phyloP scores from a whole-genome alignment of 2,888 invertebrate genomes.

The Drosophila differens region DNA sequence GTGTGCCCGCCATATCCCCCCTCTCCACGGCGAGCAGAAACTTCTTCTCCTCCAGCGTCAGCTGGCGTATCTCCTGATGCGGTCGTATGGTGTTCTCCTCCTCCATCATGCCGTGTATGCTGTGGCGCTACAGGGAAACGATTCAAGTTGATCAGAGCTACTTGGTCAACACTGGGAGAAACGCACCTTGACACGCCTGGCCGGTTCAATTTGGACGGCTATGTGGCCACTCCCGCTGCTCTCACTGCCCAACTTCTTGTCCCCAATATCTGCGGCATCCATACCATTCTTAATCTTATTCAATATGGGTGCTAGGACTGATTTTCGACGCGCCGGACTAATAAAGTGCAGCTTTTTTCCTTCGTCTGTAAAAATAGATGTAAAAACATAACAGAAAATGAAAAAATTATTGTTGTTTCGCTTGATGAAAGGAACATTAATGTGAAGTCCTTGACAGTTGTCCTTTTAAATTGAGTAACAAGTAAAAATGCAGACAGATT shows the following conservation, averaged over 20 bases:
- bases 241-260: slow-evolving; percentile 76
- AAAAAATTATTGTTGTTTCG: background rate
- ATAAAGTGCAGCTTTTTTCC: slow-evolving; percentile 85
- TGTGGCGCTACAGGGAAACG: slow-evolving; percentile 79
- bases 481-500: background rate
- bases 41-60: slow-evolving; percentile 93
- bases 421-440: background rate
- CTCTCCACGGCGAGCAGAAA: slow-evolving; percentile 97
- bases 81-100: slow-evolving; percentile 95
- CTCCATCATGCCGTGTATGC: slow-evolving; percentile 96
- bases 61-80: slow-evolving; percentile 89
- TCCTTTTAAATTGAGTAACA: background rate
- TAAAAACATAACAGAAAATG: background rate
- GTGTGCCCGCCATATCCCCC: slow-evolving; percentile 97
- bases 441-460: background rate
- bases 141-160: fast-evolving
- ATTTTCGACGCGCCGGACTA: slow-evolving; percentile 84
- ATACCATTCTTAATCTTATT: slow-evolving; percentile 84
- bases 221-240: slow-evolving; percentile 82
- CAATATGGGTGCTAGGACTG: slow-evolving; percentile 84
- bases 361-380: slow-evolving; percentile 76
- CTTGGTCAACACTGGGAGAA: fast-evolving
- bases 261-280: slow-evolving; percentile 71
- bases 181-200: slow-evolving; percentile 84
- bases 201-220: slow-evolving; percentile 84